These are phyloP conservation scores for Drosophila vallismaia DNA, from an alignment of 2,888 invertebrate genomes.

Conservation along the genomic window DNA sequence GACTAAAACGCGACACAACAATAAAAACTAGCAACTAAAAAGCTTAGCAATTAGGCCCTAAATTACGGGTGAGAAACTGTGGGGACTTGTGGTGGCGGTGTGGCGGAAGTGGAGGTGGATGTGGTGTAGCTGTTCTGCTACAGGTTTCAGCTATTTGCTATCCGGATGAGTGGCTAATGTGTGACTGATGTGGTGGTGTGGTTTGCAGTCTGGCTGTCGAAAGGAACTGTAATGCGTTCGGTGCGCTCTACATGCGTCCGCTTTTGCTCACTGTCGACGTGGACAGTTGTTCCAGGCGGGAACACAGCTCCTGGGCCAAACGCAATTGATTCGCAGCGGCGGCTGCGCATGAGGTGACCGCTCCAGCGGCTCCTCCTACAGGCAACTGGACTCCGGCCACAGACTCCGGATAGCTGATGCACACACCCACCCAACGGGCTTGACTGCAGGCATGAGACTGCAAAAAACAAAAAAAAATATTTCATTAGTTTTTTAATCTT, in stretches of 20 bases:
- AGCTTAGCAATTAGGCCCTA: slow-evolving; percentile 71
- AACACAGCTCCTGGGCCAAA: slow-evolving; percentile 85
- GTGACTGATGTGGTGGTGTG: slow-evolving; percentile 27
- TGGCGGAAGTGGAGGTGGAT: slow-evolving; percentile 7
- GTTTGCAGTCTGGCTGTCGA: slow-evolving; percentile 50
- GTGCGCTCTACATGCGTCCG: slow-evolving; percentile 72
- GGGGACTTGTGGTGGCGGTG: slow-evolving; percentile 25
- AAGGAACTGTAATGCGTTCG: slow-evolving; percentile 58
- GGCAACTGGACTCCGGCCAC: slow-evolving; percentile 68
- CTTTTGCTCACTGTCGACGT: slow-evolving; percentile 82
- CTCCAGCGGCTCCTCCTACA: slow-evolving; percentile 59
- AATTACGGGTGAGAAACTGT: slow-evolving; percentile 71
- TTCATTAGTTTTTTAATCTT: neutral
- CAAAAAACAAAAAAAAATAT: slow-evolving; percentile 62
- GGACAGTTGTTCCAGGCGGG: slow-evolving; percentile 85
- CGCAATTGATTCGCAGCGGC: slow-evolving; percentile 83
- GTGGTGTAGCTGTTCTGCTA: slow-evolving; percentile 13
- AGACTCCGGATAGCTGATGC: slow-evolving; percentile 84
- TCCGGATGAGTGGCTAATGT: slow-evolving; percentile 34
- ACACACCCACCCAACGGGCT: slow-evolving; percentile 89
- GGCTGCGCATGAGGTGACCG: slow-evolving; percentile 78
- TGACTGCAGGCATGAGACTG: slow-evolving; percentile 89
- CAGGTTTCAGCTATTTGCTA: slow-evolving; percentile 26
- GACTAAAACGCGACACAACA: slow-evolving; percentile 45
- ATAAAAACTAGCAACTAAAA: slow-evolving; percentile 61